phyloP scores from a whole-genome alignment of 30 jellyfish, hydroid and myxozoan species.

The Hydra vulgaris region DNA sequence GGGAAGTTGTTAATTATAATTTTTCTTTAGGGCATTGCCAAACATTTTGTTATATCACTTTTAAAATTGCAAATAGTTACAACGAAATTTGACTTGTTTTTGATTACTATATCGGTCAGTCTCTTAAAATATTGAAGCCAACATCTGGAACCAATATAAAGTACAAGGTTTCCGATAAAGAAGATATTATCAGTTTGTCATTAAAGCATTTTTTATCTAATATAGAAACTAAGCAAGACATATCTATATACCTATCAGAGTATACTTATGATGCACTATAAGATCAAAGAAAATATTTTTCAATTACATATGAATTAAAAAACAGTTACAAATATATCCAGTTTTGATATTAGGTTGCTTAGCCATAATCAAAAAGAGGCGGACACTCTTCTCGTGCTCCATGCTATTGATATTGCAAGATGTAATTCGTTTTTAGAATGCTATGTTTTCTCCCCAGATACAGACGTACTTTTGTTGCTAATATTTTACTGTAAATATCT shows the following conservation, averaged over 20 bases:
- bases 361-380: slow-evolving; percentile 31
- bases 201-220: background rate
- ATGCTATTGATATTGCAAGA: slow-evolving; percentile 29
- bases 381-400: slow-evolving; percentile 27
- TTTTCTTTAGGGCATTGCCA: too few species aligned
- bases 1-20: too few species aligned
- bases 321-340: slow-evolving; percentile 11
- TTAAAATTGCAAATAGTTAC: background rate
- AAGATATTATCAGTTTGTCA: background rate
- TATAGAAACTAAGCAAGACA: background rate
- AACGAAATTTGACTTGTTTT: background rate
- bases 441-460: slow-evolving; percentile 17
- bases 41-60: too few species aligned
- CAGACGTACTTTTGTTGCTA: slow-evolving; percentile 23
- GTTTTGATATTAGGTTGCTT: background rate
- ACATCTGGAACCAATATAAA: too few species aligned
- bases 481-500: too few species aligned
- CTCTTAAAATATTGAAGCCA: too few species aligned
- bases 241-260: background rate
- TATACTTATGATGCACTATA: background rate
- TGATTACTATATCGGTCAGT: too few species aligned
- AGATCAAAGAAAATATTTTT: too few species aligned
- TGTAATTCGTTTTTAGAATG: slow-evolving; percentile 19
- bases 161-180: too few species aligned
- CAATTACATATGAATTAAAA: background rate